Conservation (phyloP, 2,113 vertebrate genomes). For the Pantherophis guttatus region DNA sequence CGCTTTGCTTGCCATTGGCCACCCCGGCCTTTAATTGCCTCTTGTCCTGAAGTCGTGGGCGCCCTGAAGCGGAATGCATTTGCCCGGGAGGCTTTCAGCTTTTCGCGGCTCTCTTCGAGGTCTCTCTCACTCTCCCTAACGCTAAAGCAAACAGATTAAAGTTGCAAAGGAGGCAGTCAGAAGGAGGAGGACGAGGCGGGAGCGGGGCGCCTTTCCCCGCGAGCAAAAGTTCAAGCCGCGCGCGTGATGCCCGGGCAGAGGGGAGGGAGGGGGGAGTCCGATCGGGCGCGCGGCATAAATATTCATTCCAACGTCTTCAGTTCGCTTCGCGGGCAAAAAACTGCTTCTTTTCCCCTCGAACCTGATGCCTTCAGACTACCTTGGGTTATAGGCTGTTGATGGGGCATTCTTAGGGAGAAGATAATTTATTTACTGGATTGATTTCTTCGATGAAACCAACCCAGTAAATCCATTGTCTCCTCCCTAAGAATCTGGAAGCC, state of each 20-base stretch:
- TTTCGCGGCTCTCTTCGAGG: slow-evolving; percentile 27
- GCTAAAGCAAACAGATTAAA: slow-evolving; percentile 30
- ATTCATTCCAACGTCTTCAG: neutral
- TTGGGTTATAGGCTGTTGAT: neutral
- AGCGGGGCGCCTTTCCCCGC: slow-evolving; percentile 6
- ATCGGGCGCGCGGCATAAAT: neutral
- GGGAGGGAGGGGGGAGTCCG: neutral
- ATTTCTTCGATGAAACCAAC: neutral
- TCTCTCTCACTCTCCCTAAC: slow-evolving; percentile 9
- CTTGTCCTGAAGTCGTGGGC: slow-evolving; percentile 30
- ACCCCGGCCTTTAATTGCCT: slow-evolving; percentile 39
- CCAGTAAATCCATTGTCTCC: neutral
- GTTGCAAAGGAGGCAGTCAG: neutral
- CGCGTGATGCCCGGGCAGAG: accelerated
- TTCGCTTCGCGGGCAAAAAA: neutral
- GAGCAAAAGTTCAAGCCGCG: neutral
- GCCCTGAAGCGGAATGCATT: slow-evolving; percentile 47
- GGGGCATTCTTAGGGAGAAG: neutral
- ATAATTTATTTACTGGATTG: neutral
- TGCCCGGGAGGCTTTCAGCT: slow-evolving; percentile 20
- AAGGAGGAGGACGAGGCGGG: neutral
- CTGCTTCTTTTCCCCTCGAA: neutral
- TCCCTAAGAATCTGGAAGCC: neutral
- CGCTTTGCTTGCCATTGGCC: slow-evolving; percentile 44
- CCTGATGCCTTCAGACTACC: neutral